Percentiles rank a stretch among this genome's conserved stretches.
These are phyloP conservation scores for Pantherophis vulpinus DNA, from an alignment of 2,797 vertebrate genomes.

Conservation along the genomic window DNA sequence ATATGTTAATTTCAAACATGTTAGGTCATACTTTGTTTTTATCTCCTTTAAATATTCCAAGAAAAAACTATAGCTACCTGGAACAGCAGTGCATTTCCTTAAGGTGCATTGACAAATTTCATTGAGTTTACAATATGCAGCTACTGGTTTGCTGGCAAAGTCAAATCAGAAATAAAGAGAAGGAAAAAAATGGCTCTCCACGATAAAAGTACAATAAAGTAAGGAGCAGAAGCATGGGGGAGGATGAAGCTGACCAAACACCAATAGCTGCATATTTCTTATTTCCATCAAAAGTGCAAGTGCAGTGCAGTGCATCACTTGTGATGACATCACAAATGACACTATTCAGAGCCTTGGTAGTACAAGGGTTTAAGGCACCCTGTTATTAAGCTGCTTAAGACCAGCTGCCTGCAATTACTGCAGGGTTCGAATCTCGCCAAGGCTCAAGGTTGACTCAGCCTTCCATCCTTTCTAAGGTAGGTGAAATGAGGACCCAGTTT, in stretches of 20 bases:
- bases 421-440: no score
- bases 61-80: background rate
- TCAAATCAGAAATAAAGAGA: background rate
- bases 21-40: background rate
- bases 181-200: background rate
- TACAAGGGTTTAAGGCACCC: no score
- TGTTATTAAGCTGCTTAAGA: no score
- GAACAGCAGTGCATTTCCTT: background rate
- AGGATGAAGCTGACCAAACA: background rate
- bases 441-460: no score
- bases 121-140: background rate
- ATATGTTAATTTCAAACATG: background rate
- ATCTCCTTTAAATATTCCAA: background rate
- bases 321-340: no score
- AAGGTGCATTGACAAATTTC: background rate
- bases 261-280: no score
- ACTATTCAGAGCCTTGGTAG: no score
- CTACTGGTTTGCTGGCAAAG: background rate
- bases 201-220: background rate
- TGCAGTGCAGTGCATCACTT: no score
- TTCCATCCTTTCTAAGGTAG: no score
- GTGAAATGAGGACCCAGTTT: no score
- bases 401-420: no score
- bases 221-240: background rate
- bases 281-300: background rate